These are phyloP conservation scores for Pituophis catenifer DNA, from an alignment of 2,113 vertebrate species.

Conservation along the genomic window DNA sequence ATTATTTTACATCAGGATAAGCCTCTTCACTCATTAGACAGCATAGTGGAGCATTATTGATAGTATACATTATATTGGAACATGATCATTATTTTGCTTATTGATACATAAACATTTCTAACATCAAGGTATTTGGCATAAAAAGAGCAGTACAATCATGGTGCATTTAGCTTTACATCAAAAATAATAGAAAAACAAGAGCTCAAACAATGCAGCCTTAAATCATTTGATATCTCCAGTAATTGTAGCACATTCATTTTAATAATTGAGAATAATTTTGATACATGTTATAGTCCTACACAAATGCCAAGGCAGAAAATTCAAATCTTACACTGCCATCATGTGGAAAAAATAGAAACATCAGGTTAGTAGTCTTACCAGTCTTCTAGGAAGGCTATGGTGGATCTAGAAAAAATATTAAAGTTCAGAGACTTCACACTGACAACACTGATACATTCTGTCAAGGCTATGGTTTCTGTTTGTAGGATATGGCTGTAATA, in stretches of 20 bases:
- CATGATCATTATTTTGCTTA: constrained; percentile 27
- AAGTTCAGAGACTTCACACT: neutral
- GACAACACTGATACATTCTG: neutral
- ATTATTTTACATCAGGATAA: neutral
- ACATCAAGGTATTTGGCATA: constrained; percentile 1
- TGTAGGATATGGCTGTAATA: neutral
- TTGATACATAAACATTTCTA: neutral
- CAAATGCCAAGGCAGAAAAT: neutral
- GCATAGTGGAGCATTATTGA: neutral
- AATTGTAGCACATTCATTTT: neutral
- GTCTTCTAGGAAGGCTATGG: neutral
- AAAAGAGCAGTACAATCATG: neutral
- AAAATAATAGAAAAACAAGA: neutral
- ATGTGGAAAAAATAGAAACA: constrained; percentile 30
- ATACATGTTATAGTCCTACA: constrained; percentile 6
- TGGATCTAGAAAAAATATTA: neutral
- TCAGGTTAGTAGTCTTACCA: neutral
- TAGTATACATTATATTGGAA: neutral
- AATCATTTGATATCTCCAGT: neutral
- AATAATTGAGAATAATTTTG: neutral
- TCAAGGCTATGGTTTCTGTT: neutral
- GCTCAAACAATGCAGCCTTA: neutral
- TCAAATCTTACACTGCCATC: constrained; percentile 57
- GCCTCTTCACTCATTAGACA: neutral
- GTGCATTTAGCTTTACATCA: neutral